Percentiles rank a stretch among this genome's conserved stretches.
Evolutionary conservation across 1,140 invertebrate species (phyloP).

Genomic region (Drosophila persimilis): DNA sequence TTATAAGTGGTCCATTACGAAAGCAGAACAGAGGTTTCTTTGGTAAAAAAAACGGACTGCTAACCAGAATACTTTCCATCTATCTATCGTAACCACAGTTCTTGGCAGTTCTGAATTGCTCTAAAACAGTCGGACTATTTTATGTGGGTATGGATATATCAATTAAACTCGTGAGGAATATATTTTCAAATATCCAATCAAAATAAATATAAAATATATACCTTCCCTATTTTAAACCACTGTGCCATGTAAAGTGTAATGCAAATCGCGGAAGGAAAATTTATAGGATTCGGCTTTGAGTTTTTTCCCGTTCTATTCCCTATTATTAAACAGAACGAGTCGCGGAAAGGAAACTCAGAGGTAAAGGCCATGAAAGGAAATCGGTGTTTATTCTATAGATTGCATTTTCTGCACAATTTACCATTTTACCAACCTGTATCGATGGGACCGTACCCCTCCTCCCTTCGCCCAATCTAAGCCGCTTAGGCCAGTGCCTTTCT

Average conservation of each 20-base stretch:
- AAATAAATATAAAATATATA: too few relatives aligned
- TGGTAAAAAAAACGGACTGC: too few relatives aligned
- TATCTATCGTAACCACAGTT: too few relatives aligned
- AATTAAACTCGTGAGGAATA: too few relatives aligned
- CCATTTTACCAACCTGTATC: constrained; percentile 44
- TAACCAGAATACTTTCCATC: too few relatives aligned
- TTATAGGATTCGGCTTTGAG: constrained; percentile 35
- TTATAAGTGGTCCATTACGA: too few relatives aligned
- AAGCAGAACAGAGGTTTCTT: too few relatives aligned
- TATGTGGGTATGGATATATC: too few relatives aligned
- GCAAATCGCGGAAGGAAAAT: constrained; percentile 53
- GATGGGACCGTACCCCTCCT: constrained; percentile 41
- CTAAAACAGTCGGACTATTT: too few relatives aligned
- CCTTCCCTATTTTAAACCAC: constrained; percentile 1
- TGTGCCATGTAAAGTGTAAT: constrained; percentile 20
- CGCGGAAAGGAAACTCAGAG: constrained; percentile 8
- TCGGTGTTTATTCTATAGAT: constrained; percentile 59
- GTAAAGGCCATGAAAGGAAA: constrained; percentile 2
- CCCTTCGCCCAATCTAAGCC: constrained; percentile 52
- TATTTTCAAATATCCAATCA: too few relatives aligned
- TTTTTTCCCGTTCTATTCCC: constrained; percentile 8
- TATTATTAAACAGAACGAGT: neutral
- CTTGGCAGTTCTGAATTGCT: too few relatives aligned
- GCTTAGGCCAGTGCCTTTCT: constrained; percentile 42
- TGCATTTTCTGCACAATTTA: constrained; percentile 65